Conservation (phyloP, 2,888 invertebrate species). For the Himalopsyche kuldschensis region DNA sequence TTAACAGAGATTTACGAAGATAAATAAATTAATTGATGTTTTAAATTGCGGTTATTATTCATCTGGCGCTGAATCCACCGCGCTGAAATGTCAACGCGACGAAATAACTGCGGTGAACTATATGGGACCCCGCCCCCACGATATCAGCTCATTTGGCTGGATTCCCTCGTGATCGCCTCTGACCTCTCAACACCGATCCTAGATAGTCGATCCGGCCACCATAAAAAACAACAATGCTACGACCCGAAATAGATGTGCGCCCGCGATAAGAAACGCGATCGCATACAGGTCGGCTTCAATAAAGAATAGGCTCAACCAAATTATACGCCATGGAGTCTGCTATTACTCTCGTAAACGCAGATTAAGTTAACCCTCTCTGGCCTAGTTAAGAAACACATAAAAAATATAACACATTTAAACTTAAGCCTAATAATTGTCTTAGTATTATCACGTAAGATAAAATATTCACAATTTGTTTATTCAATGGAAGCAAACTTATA, state of each 20-base stretch:
- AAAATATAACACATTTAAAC: too few species aligned
- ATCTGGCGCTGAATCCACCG: neutral
- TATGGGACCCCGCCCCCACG: constrained; percentile 15
- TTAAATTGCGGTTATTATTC: too few species aligned
- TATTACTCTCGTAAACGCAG: constrained; percentile 19
- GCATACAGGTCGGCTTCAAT: constrained; percentile 22
- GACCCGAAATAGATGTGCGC: constrained; percentile 32
- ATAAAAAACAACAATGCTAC: constrained; percentile 33
- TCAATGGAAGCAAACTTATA: too few species aligned
- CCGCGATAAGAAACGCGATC: constrained; percentile 22
- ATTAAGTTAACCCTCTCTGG: neutral
- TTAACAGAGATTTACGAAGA: too few species aligned
- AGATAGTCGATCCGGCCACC: constrained; percentile 34
- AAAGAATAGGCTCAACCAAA: constrained; percentile 34
- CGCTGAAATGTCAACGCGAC: neutral
- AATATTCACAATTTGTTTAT: too few species aligned
- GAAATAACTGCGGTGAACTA: neutral
- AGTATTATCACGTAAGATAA: too few species aligned
- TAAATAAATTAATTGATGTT: too few species aligned
- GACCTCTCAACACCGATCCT: constrained; percentile 39
- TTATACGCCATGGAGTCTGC: constrained; percentile 30
- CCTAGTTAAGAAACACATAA: neutral
- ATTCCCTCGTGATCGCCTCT: constrained; percentile 37
- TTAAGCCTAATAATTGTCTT: too few species aligned
- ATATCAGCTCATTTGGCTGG: neutral